Percentiles rank a stretch among this genome's conserved stretches.
These are phyloP conservation scores for Pachypanchax playfairii DNA, from an alignment of 2,113 vertebrate genomes.

Conservation along the genomic window DNA sequence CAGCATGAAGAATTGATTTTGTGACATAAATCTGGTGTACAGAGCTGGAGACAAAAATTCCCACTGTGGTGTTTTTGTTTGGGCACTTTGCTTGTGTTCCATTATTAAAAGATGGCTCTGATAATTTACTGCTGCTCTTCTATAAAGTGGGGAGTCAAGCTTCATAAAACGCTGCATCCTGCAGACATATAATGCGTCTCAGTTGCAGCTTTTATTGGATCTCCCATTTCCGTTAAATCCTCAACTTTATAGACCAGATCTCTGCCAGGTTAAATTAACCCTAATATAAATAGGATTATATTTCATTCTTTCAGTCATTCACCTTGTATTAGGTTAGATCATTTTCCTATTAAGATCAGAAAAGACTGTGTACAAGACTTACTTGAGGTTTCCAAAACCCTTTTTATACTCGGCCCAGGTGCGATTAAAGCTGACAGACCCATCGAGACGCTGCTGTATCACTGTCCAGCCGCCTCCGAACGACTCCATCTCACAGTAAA, in stretches of 20 bases:
- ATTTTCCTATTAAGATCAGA: not conserved
- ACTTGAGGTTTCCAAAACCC: slow-evolving; percentile 89
- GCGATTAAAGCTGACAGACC: slow-evolving; percentile 90
- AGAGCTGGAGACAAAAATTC: not conserved
- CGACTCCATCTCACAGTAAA: slow-evolving; percentile 93
- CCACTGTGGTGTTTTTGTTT: not conserved
- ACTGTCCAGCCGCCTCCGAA: slow-evolving; percentile 93
- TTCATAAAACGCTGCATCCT: slow-evolving; percentile 6
- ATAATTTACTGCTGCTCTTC: not conserved
- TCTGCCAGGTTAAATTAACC: not conserved
- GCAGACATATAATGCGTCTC: slow-evolving; percentile 2
- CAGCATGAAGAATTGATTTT: no score
- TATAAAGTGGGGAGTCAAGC: slow-evolving; percentile 2
- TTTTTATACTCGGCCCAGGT: slow-evolving; percentile 92
- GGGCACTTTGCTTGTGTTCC: not conserved
- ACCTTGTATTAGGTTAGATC: not conserved
- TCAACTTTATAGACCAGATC: not conserved
- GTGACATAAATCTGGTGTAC: not conserved
- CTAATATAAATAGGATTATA: slow-evolving; percentile 5
- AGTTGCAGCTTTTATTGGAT: slow-evolving; percentile 11
- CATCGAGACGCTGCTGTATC: slow-evolving; percentile 88
- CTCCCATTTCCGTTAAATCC: not conserved
- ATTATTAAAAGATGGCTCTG: not conserved
- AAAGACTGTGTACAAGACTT: not conserved
- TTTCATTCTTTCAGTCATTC: not conserved